Evolutionary conservation across 2,888 invertebrate species (phyloP).

Genomic region (Aelia acuminata): DNA sequence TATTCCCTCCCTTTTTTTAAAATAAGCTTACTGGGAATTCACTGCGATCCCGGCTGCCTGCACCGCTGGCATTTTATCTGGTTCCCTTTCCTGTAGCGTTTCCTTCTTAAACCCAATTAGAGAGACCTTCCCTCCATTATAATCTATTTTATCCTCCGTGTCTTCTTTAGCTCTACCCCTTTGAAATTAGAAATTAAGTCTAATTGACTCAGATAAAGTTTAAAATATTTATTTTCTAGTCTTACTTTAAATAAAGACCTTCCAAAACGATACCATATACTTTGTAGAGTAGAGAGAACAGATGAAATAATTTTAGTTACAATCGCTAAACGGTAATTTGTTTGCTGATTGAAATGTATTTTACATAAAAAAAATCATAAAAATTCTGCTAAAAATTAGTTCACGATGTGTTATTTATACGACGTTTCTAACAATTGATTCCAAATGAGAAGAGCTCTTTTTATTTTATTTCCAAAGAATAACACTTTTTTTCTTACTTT

Average conservation of each 20-base stretch:
- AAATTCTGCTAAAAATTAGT: no score
- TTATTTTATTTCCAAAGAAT: no score
- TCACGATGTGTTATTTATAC: no score
- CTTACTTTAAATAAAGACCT: neutral
- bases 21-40: neutral
- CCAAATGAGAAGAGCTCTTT: no score
- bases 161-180: neutral
- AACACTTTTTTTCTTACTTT: no score
- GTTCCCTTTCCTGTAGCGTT: constrained; percentile 11
- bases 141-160: constrained; percentile 8
- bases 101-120: constrained; percentile 21
- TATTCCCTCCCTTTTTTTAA: neutral
- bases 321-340: no score
- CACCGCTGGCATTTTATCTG: constrained; percentile 7
- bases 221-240: constrained; percentile 4
- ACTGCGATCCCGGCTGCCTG: neutral
- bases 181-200: neutral
- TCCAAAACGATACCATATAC: neutral
- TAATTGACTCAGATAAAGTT: neutral
- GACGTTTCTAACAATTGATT: no score
- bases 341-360: no score
- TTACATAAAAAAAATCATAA: no score
- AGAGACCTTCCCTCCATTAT: constrained; percentile 21
- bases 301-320: neutral
- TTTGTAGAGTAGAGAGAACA: neutral